Evolutionary conservation across 2,113 vertebrate genomes (phyloP).

Genomic region (Silurus asotus): DNA sequence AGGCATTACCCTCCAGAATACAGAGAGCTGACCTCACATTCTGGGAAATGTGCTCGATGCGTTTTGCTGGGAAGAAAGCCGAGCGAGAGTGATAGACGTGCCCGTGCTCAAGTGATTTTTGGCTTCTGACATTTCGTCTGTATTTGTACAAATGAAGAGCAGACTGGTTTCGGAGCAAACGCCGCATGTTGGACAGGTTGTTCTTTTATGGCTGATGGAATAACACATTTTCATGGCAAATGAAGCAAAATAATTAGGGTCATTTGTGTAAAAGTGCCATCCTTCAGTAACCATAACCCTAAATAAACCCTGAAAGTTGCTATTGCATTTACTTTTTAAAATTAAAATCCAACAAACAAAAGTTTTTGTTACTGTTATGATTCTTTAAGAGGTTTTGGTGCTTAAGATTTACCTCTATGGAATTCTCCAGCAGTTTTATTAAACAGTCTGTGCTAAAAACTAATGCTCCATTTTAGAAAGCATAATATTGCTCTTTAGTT

Average conservation of each 20-base stretch:
- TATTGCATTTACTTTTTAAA: not conserved
- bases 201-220: not conserved
- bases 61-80: conserved; percentile 26
- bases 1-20: conserved; percentile 7
- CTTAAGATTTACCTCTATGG: not conserved
- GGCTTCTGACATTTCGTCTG: conserved; percentile 8
- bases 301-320: not conserved
- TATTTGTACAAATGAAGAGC: conserved; percentile 15
- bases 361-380: not conserved
- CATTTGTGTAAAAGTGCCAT: conserved; percentile 16
- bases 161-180: not conserved
- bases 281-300: not conserved
- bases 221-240: conserved; percentile 6
- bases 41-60: conserved; percentile 7
- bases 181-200: not conserved
- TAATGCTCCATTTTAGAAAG: not conserved
- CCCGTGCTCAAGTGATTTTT: conserved; percentile 1
- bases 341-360: not conserved
- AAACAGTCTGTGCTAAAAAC: not conserved
- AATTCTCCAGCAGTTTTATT: conserved; percentile 7
- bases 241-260: not conserved
- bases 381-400: not conserved
- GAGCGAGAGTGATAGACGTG: not conserved
- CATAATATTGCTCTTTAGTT: not conserved
- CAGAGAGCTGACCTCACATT: conserved; percentile 38